Evolutionary conservation across 2,888 invertebrate genomes (phyloP), one percentile per base, ranked within the genome.

Genomic region (Drosophila mettleri): DNA sequence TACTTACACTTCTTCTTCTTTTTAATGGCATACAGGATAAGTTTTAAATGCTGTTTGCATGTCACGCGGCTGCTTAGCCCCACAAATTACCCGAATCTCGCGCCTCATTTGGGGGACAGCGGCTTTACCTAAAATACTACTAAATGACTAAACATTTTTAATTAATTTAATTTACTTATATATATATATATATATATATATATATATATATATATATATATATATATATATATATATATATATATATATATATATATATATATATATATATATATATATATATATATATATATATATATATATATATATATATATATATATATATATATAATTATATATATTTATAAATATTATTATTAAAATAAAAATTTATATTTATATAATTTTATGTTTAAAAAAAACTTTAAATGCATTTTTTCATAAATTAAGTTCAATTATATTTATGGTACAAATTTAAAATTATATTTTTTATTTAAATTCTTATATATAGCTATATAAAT

Each of bases 1-100:
- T 24, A n/a, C 29, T n/a, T 7, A 27, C 49, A 41, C 16, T n/a
- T 31, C 20, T n/a, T 24, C n/a, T 49, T 41, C 16, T 22, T 41
- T 46, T 62, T 51, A 20, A 38, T 38, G 38, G 49, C 14, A 8
- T 39, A 49, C 43, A 63, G 51, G 70, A 78, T 76, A 88, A 86
- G 82, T 89, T 89, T 88, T 88, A 86, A 90, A 90, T 88, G 83
- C 79, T 84, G 87, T 89, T 89, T 90, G 88, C 89, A 89, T 89
- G 89, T 89, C 77, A 65, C 74, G 72, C 63, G 80, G 78, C 67
- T 78, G 63, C 59, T 49, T 49, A 48, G 38, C 33, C 46, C 29
- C 45, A 18, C 51, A 75, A 78, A 70, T 71, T 71, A 68, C 67
- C 61, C 49, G 79, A 62, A 79, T 71, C 79, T 72, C 36, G 22